Conservation (phyloP, 2,113 vertebrate genomes). For the Ardeotis arabs region DNA sequence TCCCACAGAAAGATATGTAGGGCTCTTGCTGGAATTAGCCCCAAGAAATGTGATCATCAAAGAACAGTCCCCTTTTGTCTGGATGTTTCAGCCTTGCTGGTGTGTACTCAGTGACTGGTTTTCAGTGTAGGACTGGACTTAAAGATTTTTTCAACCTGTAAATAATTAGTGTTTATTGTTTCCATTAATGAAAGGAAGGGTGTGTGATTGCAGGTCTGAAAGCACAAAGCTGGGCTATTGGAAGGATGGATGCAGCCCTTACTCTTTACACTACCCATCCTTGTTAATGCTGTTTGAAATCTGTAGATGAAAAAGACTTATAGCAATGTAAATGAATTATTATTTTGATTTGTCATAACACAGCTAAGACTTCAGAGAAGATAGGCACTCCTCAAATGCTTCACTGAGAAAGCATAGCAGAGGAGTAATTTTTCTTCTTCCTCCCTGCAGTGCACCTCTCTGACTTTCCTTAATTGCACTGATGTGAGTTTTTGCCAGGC, state of each 20-base stretch:
- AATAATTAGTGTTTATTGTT: not conserved
- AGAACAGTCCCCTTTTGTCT: not conserved
- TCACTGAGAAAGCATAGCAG: not conserved
- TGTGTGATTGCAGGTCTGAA: not conserved
- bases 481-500: not conserved
- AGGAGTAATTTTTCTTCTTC: not conserved
- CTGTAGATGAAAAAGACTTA: not conserved
- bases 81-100: not conserved
- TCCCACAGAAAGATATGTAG: not conserved
- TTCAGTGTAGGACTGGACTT: not conserved
- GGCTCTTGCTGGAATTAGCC: not conserved
- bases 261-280: accelerated
- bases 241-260: not conserved
- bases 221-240: not conserved
- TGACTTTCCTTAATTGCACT: not conserved
- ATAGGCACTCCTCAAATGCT: not conserved
- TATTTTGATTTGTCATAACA: not conserved
- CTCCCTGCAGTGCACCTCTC: not conserved
- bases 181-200: not conserved
- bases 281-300: not conserved
- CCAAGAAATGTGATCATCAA: not conserved
- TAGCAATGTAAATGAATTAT: not conserved
- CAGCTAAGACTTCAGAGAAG: not conserved
- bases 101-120: not conserved
- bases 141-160: not conserved